A percentile compares a stretch with the other conserved stretches of the same genome.
Evolutionary conservation across 2,888 invertebrate species (phyloP).

Genomic region (Melitaea athalia): DNA sequence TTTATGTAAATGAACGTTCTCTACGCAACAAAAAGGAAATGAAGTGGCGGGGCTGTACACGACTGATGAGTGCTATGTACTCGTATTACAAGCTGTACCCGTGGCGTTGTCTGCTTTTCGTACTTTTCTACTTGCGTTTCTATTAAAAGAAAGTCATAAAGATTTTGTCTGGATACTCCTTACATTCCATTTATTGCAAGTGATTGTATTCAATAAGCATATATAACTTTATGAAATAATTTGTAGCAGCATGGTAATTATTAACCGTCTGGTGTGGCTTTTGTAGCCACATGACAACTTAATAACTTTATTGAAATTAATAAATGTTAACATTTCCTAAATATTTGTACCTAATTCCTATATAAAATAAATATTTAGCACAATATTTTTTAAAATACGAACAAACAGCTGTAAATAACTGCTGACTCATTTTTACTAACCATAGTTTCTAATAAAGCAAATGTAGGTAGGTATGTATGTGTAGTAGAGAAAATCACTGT

Average conservation of each 20-base stretch:
- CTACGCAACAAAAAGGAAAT: slow-evolving; percentile 78
- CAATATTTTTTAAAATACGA: no score
- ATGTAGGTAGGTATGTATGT: neutral
- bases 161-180: neutral
- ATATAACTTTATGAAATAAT: no score
- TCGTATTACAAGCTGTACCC: neutral
- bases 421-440: neutral
- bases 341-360: no score
- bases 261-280: no score
- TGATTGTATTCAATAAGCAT: no score
- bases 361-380: no score
- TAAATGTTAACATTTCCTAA: no score
- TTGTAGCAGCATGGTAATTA: no score
- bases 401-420: no score
- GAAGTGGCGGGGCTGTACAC: slow-evolving; percentile 63
- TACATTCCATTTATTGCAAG: no score
- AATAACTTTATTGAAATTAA: no score
- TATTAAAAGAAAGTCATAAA: neutral
- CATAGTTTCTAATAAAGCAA: neutral
- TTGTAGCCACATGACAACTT: no score
- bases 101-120: neutral
- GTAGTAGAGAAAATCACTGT: neutral
- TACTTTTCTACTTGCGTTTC: neutral
- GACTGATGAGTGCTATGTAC: slow-evolving; percentile 61
- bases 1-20: slow-evolving; percentile 78